Base-by-base conservation (phyloP, 1,140 invertebrate species). In the Scaptomyza pallida region DNA sequence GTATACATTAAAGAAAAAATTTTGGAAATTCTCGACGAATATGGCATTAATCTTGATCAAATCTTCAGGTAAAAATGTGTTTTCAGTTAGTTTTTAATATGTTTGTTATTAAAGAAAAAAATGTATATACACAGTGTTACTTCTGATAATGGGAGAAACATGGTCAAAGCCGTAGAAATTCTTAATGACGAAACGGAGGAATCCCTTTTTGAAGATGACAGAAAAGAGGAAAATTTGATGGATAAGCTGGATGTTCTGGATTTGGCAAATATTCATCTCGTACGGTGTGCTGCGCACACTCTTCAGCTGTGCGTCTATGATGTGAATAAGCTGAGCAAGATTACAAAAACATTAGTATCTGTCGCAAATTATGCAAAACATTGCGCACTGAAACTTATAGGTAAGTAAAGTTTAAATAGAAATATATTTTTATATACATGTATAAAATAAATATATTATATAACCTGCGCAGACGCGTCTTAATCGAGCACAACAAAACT, bases 41-140 rank as follows among this genome's bases (percentile, higher is more conserved):
- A 68, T 35, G 48, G 26, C 15, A 61, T 68, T 3, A 26, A 19
- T 4, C 16, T 61, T 12, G 64, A 68, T 43, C 64, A 68, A 48
- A 61, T 68, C 30, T 68, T 17, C 55, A 68, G 64, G 64, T 68
- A 60, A 61, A 37, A 50, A 51, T 61, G 33, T 51, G 16, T 33
- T 45, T 40, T 50, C n/a, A 54, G 15, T 17, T 37, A 54, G 13
- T 19, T 44, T 59, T 33, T 59, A 19, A n/a, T n/a, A n/a, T n/a
- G n/a, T n/a, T 61, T 48, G 8, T 26, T 26, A 35, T n/a, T 50
- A 51, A 40, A 52, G n/a, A n/a, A n/a, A n/a, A n/a, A n/a, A n/a
- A 30, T 44, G 8, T 62, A 26, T 51, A 33, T 5, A 41, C 23
- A 43, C 40, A 52, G 48, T 15, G 21, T 61, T 37, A 71, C 68